Evolutionary conservation across 1,140 invertebrate species (phyloP).

Genomic region (Ctenoplectra terminalis): DNA sequence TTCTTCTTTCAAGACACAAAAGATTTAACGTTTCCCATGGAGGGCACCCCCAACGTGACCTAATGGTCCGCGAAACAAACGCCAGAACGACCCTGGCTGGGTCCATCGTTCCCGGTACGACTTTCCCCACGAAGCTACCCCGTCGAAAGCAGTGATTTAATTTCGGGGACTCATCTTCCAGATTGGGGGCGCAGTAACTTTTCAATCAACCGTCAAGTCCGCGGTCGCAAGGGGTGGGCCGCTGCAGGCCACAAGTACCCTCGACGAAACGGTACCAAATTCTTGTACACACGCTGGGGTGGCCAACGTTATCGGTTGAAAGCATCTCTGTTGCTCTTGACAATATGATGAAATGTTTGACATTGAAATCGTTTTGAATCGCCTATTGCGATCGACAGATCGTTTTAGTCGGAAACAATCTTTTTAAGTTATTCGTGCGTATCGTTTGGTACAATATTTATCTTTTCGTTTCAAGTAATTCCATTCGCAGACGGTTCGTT

Average conservation of each 20-base stretch:
- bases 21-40: constrained; percentile 41
- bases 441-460: neutral
- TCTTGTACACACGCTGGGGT: neutral
- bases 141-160: constrained; percentile 74
- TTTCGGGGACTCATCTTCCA: constrained; percentile 75
- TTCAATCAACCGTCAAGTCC: constrained; percentile 76
- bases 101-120: constrained; percentile 43
- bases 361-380: neutral
- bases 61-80: constrained; percentile 77
- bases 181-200: constrained; percentile 79
- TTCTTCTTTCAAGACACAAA: neutral
- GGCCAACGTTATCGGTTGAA: neutral
- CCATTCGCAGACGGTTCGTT: too few relatives aligned
- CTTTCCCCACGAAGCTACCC: constrained; percentile 44
- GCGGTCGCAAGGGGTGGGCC: constrained; percentile 55
- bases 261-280: constrained; percentile 37
- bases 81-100: constrained; percentile 67
- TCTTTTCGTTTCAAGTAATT: neutral
- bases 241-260: constrained; percentile 41
- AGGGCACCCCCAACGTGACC: constrained; percentile 62
- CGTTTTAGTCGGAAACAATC: too few relatives aligned
- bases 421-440: neutral
- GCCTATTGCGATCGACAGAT: neutral
- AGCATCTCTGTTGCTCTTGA: neutral
- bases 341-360: neutral